Conservation (phyloP, 2,888 invertebrate species). For the Platycheirus albimanus region DNA sequence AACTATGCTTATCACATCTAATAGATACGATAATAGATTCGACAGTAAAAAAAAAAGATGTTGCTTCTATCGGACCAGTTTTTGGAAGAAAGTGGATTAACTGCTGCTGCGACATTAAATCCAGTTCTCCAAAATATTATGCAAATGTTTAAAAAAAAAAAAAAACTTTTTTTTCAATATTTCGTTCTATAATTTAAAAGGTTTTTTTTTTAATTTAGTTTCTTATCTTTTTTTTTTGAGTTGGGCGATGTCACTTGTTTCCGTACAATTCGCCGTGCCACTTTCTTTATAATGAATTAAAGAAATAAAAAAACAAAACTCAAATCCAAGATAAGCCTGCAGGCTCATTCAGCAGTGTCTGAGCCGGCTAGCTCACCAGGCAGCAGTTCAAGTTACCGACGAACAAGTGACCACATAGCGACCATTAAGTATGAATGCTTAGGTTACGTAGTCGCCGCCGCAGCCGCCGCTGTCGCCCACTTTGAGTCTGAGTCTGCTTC, state of each 20-base stretch:
- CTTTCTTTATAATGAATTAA: constrained; percentile 60
- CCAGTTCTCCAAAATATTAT: constrained; percentile 23
- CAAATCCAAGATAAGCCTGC: background rate
- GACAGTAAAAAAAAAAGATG: background rate
- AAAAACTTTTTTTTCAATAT: background rate
- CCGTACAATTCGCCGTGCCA: constrained; percentile 58
- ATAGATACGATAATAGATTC: too few species aligned
- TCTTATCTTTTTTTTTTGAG: too few species aligned
- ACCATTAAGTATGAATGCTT: background rate
- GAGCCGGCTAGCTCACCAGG: constrained; percentile 22
- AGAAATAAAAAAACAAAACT: constrained; percentile 1
- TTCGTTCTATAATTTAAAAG: background rate
- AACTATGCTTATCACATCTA: too few species aligned
- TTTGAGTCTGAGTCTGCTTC: constrained; percentile 13
- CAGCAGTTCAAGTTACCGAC: constrained; percentile 13
- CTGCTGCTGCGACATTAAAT: constrained; percentile 18
- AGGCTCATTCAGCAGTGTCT: too few species aligned
- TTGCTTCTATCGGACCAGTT: background rate
- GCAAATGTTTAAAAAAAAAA: too few species aligned
- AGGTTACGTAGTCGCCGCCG: constrained; percentile 17
- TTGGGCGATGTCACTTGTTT: constrained; percentile 60
- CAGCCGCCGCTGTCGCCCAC: constrained; percentile 32
- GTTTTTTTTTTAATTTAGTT: too few species aligned
- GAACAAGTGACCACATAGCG: background rate
- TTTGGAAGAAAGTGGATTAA: constrained; percentile 34